A percentile compares a stretch with the other conserved stretches of the same genome.
phyloP scores from a whole-genome alignment of 2,113 vertebrate species.

The Indri indri region DNA sequence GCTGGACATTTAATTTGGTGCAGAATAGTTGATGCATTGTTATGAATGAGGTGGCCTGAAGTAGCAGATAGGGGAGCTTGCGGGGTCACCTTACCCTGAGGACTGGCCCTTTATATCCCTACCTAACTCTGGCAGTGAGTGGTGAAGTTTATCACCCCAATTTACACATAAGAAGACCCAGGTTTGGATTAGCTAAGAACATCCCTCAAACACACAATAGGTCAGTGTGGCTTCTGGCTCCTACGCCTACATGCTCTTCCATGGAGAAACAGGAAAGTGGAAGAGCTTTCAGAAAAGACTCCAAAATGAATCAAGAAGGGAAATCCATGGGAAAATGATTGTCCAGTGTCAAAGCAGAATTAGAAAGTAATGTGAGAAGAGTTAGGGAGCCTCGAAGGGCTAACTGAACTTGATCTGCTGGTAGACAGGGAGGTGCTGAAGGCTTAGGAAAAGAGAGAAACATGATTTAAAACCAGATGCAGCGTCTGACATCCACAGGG shows the following conservation, averaged over 20 bases:
- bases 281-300: not conserved
- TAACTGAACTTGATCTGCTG: not conserved
- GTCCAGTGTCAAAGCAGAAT: not conserved
- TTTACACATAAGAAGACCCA: not conserved
- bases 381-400: no score
- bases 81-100: not conserved
- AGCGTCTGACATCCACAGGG: not conserved
- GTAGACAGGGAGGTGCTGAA: no score
- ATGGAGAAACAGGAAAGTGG: no score
- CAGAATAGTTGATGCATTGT: not conserved
- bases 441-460: not conserved
- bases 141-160: not conserved
- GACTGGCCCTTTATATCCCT: no score
- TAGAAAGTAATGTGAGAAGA: not conserved
- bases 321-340: not conserved
- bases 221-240: not conserved
- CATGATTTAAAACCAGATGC: fast-evolving
- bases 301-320: not conserved
- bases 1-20: no score
- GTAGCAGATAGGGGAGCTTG: not conserved
- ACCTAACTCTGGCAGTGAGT: no score
- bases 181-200: not conserved
- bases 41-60: not conserved
- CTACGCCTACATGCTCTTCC: fast-evolving
- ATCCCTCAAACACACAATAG: not conserved